phyloP scores from a whole-genome alignment of 2,888 invertebrate genomes.

The Eucriotettix oculatus region DNA sequence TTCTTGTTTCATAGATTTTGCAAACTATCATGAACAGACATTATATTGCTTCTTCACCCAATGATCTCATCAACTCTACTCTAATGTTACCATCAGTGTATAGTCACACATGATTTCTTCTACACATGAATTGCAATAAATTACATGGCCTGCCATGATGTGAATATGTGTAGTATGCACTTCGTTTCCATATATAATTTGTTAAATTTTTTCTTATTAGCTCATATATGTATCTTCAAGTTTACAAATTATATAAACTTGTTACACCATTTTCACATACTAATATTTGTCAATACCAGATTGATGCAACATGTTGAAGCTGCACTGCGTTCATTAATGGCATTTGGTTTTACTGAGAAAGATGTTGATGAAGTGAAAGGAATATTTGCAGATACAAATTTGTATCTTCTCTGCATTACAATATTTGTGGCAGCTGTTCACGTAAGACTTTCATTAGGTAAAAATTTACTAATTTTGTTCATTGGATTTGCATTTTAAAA shows the following conservation, averaged over 20 bases:
- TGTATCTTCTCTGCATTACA: constrained; percentile 78
- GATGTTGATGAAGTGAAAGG: constrained; percentile 94
- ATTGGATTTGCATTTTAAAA: neutral
- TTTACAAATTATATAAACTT: neutral
- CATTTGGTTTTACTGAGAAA: constrained; percentile 78
- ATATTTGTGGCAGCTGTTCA: constrained; percentile 82
- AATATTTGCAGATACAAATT: constrained; percentile 89
- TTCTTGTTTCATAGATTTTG: too few relatives aligned
- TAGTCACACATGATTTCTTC: too few relatives aligned
- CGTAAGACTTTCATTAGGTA: constrained; percentile 40
- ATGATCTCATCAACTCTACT: too few relatives aligned
- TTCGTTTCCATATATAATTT: too few relatives aligned
- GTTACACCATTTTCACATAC: neutral
- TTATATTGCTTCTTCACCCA: too few relatives aligned
- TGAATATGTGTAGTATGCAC: too few relatives aligned
- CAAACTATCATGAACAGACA: too few relatives aligned
- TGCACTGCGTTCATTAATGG: constrained; percentile 49
- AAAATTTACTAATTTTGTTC: neutral
- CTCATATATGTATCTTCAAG: too few relatives aligned
- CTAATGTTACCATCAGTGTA: too few relatives aligned
- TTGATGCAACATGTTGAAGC: constrained; percentile 60
- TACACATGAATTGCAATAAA: too few relatives aligned
- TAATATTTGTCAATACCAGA: constrained; percentile 22
- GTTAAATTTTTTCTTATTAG: too few relatives aligned
- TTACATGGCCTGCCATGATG: too few relatives aligned